Conservation (phyloP, 2,888 invertebrate species). For the Noctua janthina region DNA sequence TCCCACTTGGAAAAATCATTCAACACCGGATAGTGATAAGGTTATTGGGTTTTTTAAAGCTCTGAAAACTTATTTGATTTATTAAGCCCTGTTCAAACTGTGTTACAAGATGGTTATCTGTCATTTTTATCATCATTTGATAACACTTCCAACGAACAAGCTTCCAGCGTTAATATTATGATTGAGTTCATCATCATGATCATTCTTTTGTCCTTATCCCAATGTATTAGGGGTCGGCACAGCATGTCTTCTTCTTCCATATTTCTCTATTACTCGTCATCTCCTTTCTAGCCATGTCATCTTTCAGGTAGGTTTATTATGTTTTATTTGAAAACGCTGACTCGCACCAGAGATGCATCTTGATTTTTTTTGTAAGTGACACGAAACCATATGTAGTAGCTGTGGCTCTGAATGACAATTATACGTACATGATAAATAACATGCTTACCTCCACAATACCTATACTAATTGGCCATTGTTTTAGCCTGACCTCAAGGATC, state of each 20-base stretch:
- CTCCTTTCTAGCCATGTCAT: no score
- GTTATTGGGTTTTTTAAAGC: neutral
- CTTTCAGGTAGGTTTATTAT: neutral
- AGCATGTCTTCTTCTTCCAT: no score
- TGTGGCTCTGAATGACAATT: neutral
- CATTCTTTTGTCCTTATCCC: no score
- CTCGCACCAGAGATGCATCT: neutral
- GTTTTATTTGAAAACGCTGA: neutral
- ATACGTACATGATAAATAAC: neutral
- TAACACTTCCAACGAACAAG: neutral
- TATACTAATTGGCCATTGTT: slow-evolving; percentile 17
- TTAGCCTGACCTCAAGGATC: neutral
- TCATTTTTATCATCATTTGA: neutral
- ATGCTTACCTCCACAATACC: neutral
- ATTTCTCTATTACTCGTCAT: no score
- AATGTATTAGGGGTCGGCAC: no score
- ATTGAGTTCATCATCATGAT: no score
- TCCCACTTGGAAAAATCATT: no score
- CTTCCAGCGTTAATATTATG: neutral
- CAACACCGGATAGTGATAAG: no score
- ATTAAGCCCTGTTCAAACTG: neutral
- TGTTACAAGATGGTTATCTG: neutral
- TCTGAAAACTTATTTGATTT: neutral
- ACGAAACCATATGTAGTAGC: neutral
- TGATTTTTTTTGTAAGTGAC: neutral